Base-by-base conservation (phyloP, 2,888 invertebrate genomes). In the Campopleginae sp. region DNA sequence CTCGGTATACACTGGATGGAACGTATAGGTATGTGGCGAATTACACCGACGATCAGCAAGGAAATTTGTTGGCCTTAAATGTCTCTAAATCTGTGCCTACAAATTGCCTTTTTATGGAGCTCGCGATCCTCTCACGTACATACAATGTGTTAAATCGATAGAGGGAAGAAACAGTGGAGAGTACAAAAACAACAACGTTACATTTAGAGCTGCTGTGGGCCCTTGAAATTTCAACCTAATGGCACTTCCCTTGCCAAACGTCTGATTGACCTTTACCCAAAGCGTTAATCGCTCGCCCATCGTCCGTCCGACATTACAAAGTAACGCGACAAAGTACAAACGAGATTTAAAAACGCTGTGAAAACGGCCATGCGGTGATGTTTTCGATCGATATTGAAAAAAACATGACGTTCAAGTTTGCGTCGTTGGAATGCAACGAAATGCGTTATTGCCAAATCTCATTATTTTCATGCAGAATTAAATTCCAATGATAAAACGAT, bases 61-160 rank as follows among this genome's bases (percentile, higher is more conserved):
- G 51, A 81, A 84, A 81, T 84, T 84, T 84, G 84, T 84, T 80
- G 72, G 72, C 80, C 61, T 77, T 81, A 74, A 84, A 84, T 72
- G 77, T 72, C 74, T 76, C 80, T 74, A 77, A 84, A 80, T 77
- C 80, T 74, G 58, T 72, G 23, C 72, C 80, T 72, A 72, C 63
- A 74, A 72, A 46, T 80, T 76, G 78, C 17, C 54, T 54, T 44
- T 48, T 7, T 66, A 66, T 76, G 46, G 12, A 48, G 80, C 19
- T 68, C 54, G 38, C 48, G 58, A 0, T n/a, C n/a, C 38, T 33
- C 38, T 68, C 38, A 77, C 51, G 70, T 27, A 63, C 51, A 17
- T 31, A 46, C 66, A 44, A 48, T 27, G 42, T 27, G 12, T n/a
- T 33, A 31, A 33, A 46, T 27, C 12, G n/a, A 31, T 65, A 23